These are phyloP conservation scores for Lacanobia wlatinum DNA, from an alignment of 2,888 invertebrate species.

Conservation along the genomic window DNA sequence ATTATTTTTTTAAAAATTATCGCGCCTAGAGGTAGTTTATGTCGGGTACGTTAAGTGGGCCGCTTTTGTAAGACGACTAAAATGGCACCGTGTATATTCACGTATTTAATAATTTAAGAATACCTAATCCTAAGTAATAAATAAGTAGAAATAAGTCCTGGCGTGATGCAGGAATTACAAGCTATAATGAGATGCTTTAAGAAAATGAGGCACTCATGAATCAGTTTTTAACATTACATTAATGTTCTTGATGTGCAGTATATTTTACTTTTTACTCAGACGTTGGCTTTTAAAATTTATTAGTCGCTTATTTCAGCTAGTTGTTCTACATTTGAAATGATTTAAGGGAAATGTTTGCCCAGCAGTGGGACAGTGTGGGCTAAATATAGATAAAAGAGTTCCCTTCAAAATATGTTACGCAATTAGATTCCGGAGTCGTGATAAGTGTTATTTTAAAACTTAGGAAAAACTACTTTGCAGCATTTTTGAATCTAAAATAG, in stretches of 20 bases:
- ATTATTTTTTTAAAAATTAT: too few relatives aligned
- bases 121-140: too few relatives aligned
- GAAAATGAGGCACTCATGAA: slow-evolving; percentile 16
- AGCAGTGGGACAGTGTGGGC: background rate
- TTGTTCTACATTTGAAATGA: background rate
- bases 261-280: background rate
- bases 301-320: background rate
- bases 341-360: background rate
- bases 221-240: too few relatives aligned
- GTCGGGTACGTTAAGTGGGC: too few relatives aligned
- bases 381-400: background rate
- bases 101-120: too few relatives aligned
- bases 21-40: too few relatives aligned
- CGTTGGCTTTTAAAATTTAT: background rate
- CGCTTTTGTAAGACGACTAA: too few relatives aligned
- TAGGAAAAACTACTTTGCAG: too few relatives aligned
- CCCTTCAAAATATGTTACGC: background rate
- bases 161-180: background rate
- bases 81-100: too few relatives aligned
- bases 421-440: background rate
- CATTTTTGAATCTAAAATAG: too few relatives aligned
- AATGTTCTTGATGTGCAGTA: slow-evolving; percentile 9
- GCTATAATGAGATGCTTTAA: slow-evolving; percentile 29
- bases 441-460: too few relatives aligned
- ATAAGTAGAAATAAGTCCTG: too few relatives aligned